A percentile compares a stretch with the other conserved stretches of the same genome.
Conservation (phyloP, 1,140 invertebrate genomes). For the Lepidurus arcticus region DNA sequence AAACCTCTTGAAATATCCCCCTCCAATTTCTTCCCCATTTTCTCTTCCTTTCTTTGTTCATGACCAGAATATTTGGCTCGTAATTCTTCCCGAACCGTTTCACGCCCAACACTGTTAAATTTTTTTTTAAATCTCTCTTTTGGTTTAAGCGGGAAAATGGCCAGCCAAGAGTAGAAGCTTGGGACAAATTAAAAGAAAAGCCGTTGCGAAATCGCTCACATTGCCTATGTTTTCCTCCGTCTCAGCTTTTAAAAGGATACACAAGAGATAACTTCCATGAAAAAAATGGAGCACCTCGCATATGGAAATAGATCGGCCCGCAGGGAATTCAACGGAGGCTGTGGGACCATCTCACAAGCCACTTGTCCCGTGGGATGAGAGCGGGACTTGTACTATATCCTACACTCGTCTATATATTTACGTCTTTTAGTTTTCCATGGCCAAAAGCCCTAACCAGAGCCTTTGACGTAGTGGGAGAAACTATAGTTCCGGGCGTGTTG, state of each 20-base stretch:
- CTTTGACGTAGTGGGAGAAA: neutral
- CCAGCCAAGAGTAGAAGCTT: neutral
- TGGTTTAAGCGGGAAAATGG: too few species aligned
- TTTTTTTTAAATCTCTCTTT: too few species aligned
- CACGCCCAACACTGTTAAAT: too few species aligned
- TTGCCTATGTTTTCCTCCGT: neutral
- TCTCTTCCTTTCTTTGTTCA: neutral
- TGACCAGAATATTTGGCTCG: too few species aligned
- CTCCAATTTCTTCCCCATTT: neutral
- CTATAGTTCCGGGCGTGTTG: neutral
- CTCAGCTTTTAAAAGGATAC: neutral
- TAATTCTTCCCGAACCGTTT: too few species aligned
- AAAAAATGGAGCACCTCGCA: slow-evolving; percentile 18
- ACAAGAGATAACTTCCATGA: neutral
- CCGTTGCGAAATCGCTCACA: neutral
- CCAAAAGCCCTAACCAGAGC: neutral
- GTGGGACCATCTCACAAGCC: neutral
- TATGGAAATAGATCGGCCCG: slow-evolving; percentile 9
- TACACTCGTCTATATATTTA: too few species aligned
- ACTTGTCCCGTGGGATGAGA: neutral
- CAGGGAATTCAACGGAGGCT: neutral
- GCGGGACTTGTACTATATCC: neutral
- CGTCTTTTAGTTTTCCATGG: neutral
- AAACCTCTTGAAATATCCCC: neutral
- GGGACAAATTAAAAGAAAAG: neutral